Evolutionary conservation across 2,888 invertebrate species (phyloP).

Genomic region (Thecocarcelia acutangulata): DNA sequence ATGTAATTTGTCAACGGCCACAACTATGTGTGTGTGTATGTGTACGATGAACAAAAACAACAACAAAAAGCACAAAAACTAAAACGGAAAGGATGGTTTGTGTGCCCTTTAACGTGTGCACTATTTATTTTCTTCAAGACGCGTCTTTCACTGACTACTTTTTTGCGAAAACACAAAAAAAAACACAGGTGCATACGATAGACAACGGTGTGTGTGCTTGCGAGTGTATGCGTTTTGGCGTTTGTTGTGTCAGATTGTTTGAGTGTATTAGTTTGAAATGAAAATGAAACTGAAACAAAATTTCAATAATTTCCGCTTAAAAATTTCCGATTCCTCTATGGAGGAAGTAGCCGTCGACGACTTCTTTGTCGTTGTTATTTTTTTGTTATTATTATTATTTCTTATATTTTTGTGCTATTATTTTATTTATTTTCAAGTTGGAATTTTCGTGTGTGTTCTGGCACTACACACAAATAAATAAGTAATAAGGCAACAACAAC

Average conservation of each 20-base stretch:
- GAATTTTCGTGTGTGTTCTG: constrained; percentile 56
- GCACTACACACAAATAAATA: constrained; percentile 38
- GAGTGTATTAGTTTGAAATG: constrained; percentile 62
- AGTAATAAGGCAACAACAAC: constrained; percentile 46
- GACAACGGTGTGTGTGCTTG: constrained; percentile 13
- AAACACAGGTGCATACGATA: constrained; percentile 43
- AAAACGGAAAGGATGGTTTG: constrained; percentile 55
- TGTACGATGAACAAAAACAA: too few species aligned
- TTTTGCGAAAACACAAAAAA: not conserved
- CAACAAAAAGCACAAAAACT: constrained; percentile 5
- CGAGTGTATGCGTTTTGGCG: constrained; percentile 10
- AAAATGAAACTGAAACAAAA: constrained; percentile 75
- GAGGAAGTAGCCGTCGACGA: constrained; percentile 67
- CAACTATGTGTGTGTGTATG: too few species aligned
- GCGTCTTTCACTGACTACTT: constrained; percentile 52
- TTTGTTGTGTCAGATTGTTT: constrained; percentile 19
- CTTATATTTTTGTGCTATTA: constrained; percentile 7
- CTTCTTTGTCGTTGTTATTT: constrained; percentile 59
- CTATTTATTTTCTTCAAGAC: constrained; percentile 65
- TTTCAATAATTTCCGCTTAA: constrained; percentile 78
- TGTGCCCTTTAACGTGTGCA: constrained; percentile 67
- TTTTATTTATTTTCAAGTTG: constrained; percentile 2
- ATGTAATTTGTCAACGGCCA: constrained; percentile 66
- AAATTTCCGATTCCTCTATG: constrained; percentile 72
- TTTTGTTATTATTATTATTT: constrained; percentile 40